These are phyloP conservation scores for Drosophila rellima DNA, from an alignment of 2,888 invertebrate species.

Conservation along the genomic window DNA sequence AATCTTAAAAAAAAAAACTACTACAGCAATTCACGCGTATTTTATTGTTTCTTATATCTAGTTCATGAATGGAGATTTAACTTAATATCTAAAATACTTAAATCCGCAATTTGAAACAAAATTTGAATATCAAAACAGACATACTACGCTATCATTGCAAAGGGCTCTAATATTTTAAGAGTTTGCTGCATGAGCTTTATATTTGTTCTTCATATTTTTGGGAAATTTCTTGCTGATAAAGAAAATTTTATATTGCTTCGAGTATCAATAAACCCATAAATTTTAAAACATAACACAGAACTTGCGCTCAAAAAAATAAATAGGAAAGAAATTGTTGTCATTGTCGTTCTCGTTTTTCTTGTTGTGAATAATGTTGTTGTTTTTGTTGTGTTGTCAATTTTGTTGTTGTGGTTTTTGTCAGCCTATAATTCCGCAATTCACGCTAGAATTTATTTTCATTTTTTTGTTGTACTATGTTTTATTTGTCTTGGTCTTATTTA, in stretches of 20 bases:
- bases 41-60: background rate
- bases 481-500: slow-evolving; percentile 46
- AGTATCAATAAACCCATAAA: slow-evolving; percentile 78
- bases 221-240: slow-evolving; percentile 47
- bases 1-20: no score
- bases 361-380: background rate
- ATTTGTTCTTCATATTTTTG: slow-evolving; percentile 1
- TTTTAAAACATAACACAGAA: slow-evolving; percentile 44
- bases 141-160: background rate
- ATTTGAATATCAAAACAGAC: background rate
- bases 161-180: slow-evolving; percentile 4
- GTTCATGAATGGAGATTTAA: background rate
- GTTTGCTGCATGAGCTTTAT: background rate
- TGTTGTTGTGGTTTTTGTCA: slow-evolving; percentile 27
- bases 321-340: slow-evolving; percentile 35
- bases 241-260: slow-evolving; percentile 39
- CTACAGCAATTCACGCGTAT: background rate
- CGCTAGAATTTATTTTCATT: slow-evolving; percentile 21
- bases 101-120: background rate
- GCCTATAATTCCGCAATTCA: slow-evolving; percentile 30
- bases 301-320: slow-evolving; percentile 27
- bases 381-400: background rate
- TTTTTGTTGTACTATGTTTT: slow-evolving; percentile 27
- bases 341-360: slow-evolving; percentile 9
- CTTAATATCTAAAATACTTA: background rate